These are phyloP conservation scores for Brenthis daphne DNA, from an alignment of 2,888 invertebrate species.

Conservation along the genomic window DNA sequence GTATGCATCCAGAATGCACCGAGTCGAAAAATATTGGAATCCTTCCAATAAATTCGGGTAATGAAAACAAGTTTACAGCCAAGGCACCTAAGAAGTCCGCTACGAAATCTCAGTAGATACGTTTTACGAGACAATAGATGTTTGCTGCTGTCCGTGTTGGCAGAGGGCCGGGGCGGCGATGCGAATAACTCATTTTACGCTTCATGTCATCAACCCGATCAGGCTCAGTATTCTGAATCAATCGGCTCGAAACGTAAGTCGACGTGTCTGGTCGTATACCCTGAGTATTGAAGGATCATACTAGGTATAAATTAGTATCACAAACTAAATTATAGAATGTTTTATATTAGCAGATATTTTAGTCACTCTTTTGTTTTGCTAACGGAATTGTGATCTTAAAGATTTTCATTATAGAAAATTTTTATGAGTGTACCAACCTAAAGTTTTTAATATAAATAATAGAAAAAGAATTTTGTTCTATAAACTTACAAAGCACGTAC, in stretches of 20 bases:
- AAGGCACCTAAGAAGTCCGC: slow-evolving; percentile 66
- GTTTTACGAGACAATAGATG: slow-evolving; percentile 73
- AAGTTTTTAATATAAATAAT: neutral
- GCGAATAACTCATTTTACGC: slow-evolving; percentile 78
- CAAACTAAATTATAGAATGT: neutral
- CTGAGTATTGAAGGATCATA: slow-evolving; percentile 18
- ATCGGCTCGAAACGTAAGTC: slow-evolving; percentile 55
- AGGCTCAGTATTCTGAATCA: slow-evolving; percentile 56
- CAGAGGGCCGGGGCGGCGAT: slow-evolving; percentile 68
- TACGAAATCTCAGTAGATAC: slow-evolving; percentile 65
- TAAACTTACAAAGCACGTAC: slow-evolving; percentile 9
- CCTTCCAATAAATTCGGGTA: slow-evolving; percentile 76
- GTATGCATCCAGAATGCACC: slow-evolving; percentile 67
- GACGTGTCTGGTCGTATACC: slow-evolving; percentile 39
- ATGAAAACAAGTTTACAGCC: slow-evolving; percentile 74
- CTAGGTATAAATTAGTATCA: slow-evolving; percentile 5
- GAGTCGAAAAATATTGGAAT: slow-evolving; percentile 76
- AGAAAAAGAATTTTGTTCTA: slow-evolving; percentile 1
- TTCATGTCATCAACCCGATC: slow-evolving; percentile 65
- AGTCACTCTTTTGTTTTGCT: neutral
- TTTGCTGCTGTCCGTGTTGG: slow-evolving; percentile 65
- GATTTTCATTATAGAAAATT: too few relatives aligned
- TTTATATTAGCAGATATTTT: neutral
- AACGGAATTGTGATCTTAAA: too few relatives aligned
- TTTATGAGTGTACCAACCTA: too few relatives aligned